phyloP scores from a whole-genome alignment of 2,797 vertebrate species.

The Coregonus suidteri region DNA sequence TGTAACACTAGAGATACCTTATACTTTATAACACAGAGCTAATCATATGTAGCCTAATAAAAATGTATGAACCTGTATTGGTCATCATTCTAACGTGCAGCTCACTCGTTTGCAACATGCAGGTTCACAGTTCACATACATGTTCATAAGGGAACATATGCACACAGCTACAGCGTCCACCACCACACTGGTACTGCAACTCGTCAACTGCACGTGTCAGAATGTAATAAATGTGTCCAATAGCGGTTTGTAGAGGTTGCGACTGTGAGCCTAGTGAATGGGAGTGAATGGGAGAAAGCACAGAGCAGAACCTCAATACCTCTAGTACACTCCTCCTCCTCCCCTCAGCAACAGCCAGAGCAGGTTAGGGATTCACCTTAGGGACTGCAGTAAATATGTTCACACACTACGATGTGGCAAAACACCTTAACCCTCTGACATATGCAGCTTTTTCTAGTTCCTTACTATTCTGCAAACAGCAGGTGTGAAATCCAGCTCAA shows the following conservation, averaged over 20 bases:
- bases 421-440: constrained; percentile 40
- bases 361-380: constrained; percentile 41
- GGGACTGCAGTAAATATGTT: constrained; percentile 63
- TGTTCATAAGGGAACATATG: not conserved
- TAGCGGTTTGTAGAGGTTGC: constrained; percentile 29
- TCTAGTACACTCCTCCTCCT: constrained; percentile 6
- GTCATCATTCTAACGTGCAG: too few relatives aligned
- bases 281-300: constrained; percentile 9
- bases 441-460: too few relatives aligned
- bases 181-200: constrained; percentile 21
- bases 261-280: constrained; percentile 7
- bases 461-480: not conserved
- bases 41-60: too few relatives aligned
- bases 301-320: constrained; percentile 14
- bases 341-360: constrained; percentile 8
- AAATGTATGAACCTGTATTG: too few relatives aligned
- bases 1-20: too few relatives aligned
- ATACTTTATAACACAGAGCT: too few relatives aligned
- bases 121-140: not conserved
- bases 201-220: constrained; percentile 48
- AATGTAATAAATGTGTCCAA: constrained; percentile 54
- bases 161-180: too few relatives aligned
- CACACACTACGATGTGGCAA: constrained; percentile 37
- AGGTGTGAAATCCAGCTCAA: not conserved
- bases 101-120: not conserved